These are phyloP conservation scores for Macrostomum lignano DNA, from an alignment of 1,140 invertebrate species.

Conservation along the genomic window DNA sequence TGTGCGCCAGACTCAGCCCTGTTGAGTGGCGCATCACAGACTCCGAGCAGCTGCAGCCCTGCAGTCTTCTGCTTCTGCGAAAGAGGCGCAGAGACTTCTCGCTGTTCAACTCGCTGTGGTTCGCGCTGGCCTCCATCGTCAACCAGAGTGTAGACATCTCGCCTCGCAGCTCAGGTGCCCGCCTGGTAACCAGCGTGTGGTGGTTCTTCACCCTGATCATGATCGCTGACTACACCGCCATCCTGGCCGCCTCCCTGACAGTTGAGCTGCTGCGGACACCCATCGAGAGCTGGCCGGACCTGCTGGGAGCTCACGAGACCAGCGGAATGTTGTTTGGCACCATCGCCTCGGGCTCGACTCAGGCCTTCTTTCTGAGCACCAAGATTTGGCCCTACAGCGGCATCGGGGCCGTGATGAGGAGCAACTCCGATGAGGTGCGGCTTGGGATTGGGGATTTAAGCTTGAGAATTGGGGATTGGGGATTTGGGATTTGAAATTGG, in stretches of 20 bases:
- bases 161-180: slow-evolving; percentile 40
- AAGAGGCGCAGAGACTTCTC: slow-evolving; percentile 3
- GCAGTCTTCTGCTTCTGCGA: too few relatives aligned
- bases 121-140: slow-evolving; percentile 3
- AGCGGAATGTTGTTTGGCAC: slow-evolving; percentile 76
- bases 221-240: slow-evolving; percentile 27
- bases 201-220: slow-evolving; percentile 27
- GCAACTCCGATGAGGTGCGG: too few relatives aligned
- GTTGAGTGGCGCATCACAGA: too few relatives aligned
- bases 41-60: too few relatives aligned
- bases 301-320: slow-evolving; percentile 45
- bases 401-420: slow-evolving; percentile 71
- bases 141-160: slow-evolving; percentile 12
- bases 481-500: too few relatives aligned
- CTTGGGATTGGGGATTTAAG: too few relatives aligned
- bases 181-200: slow-evolving; percentile 14
- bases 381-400: slow-evolving; percentile 58
- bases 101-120: slow-evolving; percentile 3
- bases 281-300: slow-evolving; percentile 14
- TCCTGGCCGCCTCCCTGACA: slow-evolving; percentile 17
- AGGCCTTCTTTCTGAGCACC: slow-evolving; percentile 57
- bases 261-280: slow-evolving; percentile 12
- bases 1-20: too few relatives aligned
- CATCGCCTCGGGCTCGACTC: slow-evolving; percentile 48
- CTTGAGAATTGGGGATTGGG: too few relatives aligned